These are phyloP conservation scores for Rhagologus leucostigma DNA, from an alignment of 2,113 vertebrate species.

Conservation along the genomic window DNA sequence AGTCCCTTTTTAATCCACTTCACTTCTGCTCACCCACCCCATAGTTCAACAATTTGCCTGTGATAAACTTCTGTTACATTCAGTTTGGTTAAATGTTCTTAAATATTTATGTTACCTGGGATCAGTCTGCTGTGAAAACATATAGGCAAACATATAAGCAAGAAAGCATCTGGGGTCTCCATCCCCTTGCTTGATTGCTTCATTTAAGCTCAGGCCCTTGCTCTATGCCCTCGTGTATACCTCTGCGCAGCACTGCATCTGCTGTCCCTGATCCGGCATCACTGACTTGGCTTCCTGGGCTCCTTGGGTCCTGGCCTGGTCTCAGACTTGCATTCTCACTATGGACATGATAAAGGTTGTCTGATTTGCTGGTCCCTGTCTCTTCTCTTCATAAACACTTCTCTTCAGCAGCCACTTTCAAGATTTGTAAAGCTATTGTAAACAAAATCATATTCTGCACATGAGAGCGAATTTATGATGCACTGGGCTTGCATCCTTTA, in stretches of 20 bases:
- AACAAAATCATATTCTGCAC: neutral
- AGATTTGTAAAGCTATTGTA: neutral
- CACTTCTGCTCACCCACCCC: neutral
- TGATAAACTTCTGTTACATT: neutral
- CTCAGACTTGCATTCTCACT: neutral
- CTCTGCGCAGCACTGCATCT: neutral
- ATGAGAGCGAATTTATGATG: neutral
- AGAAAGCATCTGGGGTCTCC: neutral
- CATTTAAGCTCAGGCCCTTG: neutral
- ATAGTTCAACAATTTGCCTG: neutral
- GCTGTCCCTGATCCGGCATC: fast-evolving
- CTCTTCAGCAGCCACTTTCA: neutral
- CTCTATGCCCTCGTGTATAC: neutral
- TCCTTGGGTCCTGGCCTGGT: neutral
- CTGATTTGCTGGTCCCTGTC: neutral
- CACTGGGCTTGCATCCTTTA: neutral
- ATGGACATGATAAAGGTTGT: too few species aligned
- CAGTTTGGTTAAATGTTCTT: neutral
- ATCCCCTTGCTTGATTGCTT: neutral
- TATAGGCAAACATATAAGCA: neutral
- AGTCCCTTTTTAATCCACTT: neutral
- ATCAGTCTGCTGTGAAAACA: neutral
- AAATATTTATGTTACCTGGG: neutral
- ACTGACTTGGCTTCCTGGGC: neutral
- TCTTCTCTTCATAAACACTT: neutral